Evolutionary conservation across 2,113 vertebrate species (phyloP).

Genomic region (Dasypus novemcinctus): DNA sequence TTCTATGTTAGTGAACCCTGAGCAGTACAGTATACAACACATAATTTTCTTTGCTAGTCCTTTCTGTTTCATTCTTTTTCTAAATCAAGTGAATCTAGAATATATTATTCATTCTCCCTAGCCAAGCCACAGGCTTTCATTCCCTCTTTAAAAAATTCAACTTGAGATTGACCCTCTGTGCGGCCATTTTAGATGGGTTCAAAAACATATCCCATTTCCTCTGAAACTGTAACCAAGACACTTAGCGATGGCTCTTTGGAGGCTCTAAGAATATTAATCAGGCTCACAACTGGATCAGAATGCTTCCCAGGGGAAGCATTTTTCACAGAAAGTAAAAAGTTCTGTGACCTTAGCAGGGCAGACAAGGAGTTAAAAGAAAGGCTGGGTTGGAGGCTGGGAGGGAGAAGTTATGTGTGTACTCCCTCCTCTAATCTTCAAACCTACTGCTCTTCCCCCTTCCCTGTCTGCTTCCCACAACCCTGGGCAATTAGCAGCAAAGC

Average conservation of each 20-base stretch:
- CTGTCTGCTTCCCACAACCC: neutral
- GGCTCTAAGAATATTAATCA: conserved; percentile 45
- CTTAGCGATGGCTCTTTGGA: conserved; percentile 19
- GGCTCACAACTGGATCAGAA: conserved; percentile 44
- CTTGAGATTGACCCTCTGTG: conserved; percentile 35
- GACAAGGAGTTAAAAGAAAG: conserved; percentile 28
- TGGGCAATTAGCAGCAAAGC: neutral
- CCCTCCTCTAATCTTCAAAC: neutral
- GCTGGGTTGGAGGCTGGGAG: neutral
- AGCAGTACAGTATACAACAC: neutral
- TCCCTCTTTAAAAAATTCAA: conserved; percentile 22
- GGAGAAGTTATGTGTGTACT: neutral
- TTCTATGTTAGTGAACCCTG: neutral
- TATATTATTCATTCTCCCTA: neutral
- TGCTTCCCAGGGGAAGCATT: conserved; percentile 33
- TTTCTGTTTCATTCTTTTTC: neutral
- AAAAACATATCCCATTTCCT: conserved; percentile 53
- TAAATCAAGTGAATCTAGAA: conserved; percentile 12
- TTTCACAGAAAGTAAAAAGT: conserved; percentile 64
- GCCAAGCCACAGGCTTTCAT: conserved; percentile 36
- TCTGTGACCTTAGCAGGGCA: conserved; percentile 43
- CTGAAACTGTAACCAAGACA: conserved; percentile 47
- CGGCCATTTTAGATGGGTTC: conserved; percentile 53
- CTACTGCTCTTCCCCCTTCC: neutral
- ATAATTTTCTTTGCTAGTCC: neutral